Conservation (phyloP, 2,113 vertebrate genomes). For the Oreamnos americanus region DNA sequence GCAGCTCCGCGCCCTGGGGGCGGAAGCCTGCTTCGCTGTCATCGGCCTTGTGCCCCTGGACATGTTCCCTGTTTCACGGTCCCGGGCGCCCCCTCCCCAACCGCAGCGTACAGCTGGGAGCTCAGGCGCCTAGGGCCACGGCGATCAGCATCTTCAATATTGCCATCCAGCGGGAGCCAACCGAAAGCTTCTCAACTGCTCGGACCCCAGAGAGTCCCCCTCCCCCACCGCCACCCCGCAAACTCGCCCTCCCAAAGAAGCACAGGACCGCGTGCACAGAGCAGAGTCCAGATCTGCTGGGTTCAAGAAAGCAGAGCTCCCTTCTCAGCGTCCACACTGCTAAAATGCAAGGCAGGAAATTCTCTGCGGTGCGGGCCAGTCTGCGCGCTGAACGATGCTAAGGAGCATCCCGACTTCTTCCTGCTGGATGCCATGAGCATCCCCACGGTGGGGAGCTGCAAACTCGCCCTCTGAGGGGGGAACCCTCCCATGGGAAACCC, state of each 20-base stretch:
- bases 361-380: not conserved
- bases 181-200: not conserved
- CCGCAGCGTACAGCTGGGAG: not conserved
- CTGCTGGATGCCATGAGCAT: not conserved
- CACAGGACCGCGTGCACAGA: rapidly evolving
- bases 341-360: not conserved
- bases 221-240: not conserved
- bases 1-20: not conserved
- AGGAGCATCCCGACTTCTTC: too few relatives aligned
- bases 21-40: constrained; percentile 31
- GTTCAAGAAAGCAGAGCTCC: not conserved
- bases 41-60: constrained; percentile 53
- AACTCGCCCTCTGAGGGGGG: not conserved
- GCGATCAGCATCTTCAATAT: rapidly evolving
- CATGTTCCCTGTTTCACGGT: constrained; percentile 45
- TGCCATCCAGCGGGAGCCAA: not conserved
- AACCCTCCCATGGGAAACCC: not conserved
- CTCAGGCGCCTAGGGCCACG: rapidly evolving
- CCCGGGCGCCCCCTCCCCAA: constrained; percentile 20
- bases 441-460: not conserved
- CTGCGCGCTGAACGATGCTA: not conserved
- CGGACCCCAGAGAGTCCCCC: not conserved
- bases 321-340: not conserved
- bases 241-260: not conserved
- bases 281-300: not conserved